Percentiles rank a stretch among this genome's conserved stretches.
phyloP scores from a whole-genome alignment of 2,888 invertebrate genomes.

The Molorchus minor region DNA sequence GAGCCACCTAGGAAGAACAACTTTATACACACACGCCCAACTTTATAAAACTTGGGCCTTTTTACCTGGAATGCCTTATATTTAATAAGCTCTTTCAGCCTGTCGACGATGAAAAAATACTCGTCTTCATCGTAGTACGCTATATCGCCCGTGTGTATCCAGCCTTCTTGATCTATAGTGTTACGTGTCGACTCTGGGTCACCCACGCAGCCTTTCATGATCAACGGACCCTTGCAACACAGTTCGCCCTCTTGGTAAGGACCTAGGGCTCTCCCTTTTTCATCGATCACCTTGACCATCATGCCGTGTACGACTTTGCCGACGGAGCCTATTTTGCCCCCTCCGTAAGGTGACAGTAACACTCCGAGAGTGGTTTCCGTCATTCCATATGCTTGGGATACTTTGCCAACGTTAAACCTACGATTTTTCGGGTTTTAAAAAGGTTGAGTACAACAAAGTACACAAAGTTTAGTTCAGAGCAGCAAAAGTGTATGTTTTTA shows the following conservation, averaged over 20 bases:
- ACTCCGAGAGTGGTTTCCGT: conserved; percentile 78
- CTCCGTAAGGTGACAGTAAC: conserved; percentile 58
- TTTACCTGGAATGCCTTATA: conserved; percentile 85
- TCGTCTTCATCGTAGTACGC: conserved; percentile 84
- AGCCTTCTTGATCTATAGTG: conserved; percentile 80
- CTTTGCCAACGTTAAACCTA: conserved; percentile 45
- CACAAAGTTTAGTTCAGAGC: too few species aligned
- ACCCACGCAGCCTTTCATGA: conserved; percentile 81
- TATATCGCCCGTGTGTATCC: conserved; percentile 84
- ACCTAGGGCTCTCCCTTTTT: conserved; percentile 71
- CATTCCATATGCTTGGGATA: conserved; percentile 78
- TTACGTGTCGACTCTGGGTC: conserved; percentile 73
- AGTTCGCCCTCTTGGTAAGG: conserved; percentile 80
- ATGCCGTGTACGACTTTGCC: conserved; percentile 74
- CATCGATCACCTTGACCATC: conserved; percentile 71
- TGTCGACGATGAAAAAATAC: conserved; percentile 84
- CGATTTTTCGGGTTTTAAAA: background rate
- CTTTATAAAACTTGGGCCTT: background rate
- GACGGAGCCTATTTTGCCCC: conserved; percentile 70
- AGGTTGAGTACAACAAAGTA: too few species aligned
- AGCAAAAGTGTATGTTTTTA: background rate
- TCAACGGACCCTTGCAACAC: conserved; percentile 79
- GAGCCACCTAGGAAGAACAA: conserved; percentile 70
- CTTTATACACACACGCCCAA: background rate
- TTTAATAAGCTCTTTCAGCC: conserved; percentile 92